phyloP scores from a whole-genome alignment of 2,888 invertebrate genomes.

The Mythimna loreyi region DNA sequence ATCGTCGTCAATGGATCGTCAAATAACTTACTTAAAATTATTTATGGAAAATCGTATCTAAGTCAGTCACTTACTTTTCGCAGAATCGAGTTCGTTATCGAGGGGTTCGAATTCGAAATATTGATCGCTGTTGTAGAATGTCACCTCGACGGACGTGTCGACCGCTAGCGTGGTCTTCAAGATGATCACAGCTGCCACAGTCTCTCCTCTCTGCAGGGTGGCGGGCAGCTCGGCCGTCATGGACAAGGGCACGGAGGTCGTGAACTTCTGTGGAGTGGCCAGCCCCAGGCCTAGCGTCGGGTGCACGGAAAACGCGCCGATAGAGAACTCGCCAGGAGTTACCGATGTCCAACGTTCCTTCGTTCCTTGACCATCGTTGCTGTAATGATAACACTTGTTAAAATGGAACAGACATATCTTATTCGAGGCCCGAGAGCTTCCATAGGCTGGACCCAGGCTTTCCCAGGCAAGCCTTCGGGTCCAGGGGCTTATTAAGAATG shows the following conservation, averaged over 20 bases:
- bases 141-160: conserved; percentile 95
- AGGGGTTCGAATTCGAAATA: conserved; percentile 96
- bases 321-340: conserved; percentile 78
- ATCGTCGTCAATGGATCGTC: too few relatives aligned
- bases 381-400: neutral
- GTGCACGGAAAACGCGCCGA: conserved; percentile 87
- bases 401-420: too few relatives aligned
- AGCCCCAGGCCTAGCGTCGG: conserved; percentile 84
- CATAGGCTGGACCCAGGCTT: too few relatives aligned
- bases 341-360: conserved; percentile 83
- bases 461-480: too few relatives aligned
- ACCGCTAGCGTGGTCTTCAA: conserved; percentile 97
- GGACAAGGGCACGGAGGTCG: conserved; percentile 93
- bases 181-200: conserved; percentile 96
- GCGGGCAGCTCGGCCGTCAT: conserved; percentile 97
- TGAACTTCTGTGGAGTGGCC: conserved; percentile 78
- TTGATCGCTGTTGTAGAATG: conserved; percentile 95
- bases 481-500: too few relatives aligned
- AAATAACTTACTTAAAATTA: too few relatives aligned
- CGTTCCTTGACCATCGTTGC: conserved; percentile 81
- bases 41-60: neutral
- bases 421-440: too few relatives aligned
- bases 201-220: conserved; percentile 97
- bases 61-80: conserved; percentile 91
- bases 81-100: conserved; percentile 93